Base-by-base conservation (phyloP, 2,113 vertebrate species). In the Ciconia maguari region DNA sequence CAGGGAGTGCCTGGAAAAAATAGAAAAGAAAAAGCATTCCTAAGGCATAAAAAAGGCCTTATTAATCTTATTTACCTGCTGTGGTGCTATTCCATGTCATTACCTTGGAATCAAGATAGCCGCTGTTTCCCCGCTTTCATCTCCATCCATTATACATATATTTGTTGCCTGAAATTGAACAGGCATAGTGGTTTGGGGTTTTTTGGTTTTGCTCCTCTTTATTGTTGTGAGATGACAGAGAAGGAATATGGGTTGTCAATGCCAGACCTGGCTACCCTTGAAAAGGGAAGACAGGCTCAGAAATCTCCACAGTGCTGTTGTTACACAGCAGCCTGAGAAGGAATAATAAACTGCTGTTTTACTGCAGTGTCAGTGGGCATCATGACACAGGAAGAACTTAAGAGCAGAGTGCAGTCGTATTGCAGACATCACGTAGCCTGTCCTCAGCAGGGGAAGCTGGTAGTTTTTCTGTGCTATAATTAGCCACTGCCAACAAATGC, bases 391-490 rank as follows among this genome's bases (percentile, higher is more conserved):
- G 80, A 87, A 87, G 69, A 58, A 91, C 25, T 65, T 52, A 7
- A 44, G 89, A 84, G 83, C 87, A 72, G 72, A 69, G 86, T n/a
- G 83, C 92, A 61, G 61, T 64, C 6, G 1, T 57, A 51, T 4
- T 75, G 76, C 65, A 60, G 89, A 91, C 89, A 62, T 89, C 72
- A 55, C 3, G 46, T 26, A 8, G 66, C 65, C 60, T 79, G 52
- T 87, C 44, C 75, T 81, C 36, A 0, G 60, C 64, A 72, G 69
- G 65, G 77, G 42, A 92, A 78, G 64, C 61, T 64, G 69, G 65
- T 90, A 69, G 65, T 70, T 92, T 41, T 52, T 54, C 72, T 75
- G 80, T 74, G 86, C 95, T 91, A 94, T 96, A 94, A 94, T 97
- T 96, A 96, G 91, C 66, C n/a, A 30, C 65, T 82, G 72, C 83